A percentile compares a stretch with the other conserved stretches of the same genome.
phyloP scores from a whole-genome alignment of 1,140 invertebrate species.

The Atta cephalotes region DNA sequence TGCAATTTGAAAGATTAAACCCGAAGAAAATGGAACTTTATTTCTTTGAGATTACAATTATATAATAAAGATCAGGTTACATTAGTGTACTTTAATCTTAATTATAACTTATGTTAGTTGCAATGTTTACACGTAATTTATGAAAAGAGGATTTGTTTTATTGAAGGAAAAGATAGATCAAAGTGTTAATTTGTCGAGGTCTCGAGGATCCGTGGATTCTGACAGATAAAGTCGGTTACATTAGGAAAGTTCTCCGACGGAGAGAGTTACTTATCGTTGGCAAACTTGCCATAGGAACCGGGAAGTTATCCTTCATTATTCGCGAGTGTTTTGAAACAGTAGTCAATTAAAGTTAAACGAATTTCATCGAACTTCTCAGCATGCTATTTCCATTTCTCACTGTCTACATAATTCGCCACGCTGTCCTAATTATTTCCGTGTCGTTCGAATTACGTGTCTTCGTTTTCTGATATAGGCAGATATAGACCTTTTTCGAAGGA shows the following conservation, averaged over 20 bases:
- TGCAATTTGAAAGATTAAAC: slow-evolving; percentile 16
- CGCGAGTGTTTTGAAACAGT: slow-evolving; percentile 63
- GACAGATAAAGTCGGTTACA: slow-evolving; percentile 56
- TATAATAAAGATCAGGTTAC: background rate
- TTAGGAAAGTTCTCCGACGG: slow-evolving; percentile 45
- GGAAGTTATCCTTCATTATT: slow-evolving; percentile 62
- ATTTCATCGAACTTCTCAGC: slow-evolving; percentile 60
- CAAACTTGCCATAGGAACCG: slow-evolving; percentile 50
- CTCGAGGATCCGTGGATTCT: slow-evolving; percentile 30
- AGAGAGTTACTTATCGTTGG: slow-evolving; percentile 58
- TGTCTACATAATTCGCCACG: slow-evolving; percentile 44
- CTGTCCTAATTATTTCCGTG: slow-evolving; percentile 48
- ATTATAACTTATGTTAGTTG: slow-evolving; percentile 10
- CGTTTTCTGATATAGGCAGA: background rate
- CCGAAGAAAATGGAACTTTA: background rate
- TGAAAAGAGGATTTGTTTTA: slow-evolving; percentile 36
- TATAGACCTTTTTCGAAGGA: slow-evolving; percentile 9
- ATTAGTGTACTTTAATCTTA: background rate
- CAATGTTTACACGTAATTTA: slow-evolving; percentile 15
- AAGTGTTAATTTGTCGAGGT: slow-evolving; percentile 37
- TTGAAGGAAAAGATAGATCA: slow-evolving; percentile 23
- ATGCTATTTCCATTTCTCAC: slow-evolving; percentile 50
- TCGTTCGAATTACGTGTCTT: slow-evolving; percentile 28
- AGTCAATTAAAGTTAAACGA: slow-evolving; percentile 64
- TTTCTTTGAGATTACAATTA: background rate